These are phyloP conservation scores for Habropoda laboriosa DNA, from an alignment of 1,140 invertebrate genomes.

Conservation along the genomic window DNA sequence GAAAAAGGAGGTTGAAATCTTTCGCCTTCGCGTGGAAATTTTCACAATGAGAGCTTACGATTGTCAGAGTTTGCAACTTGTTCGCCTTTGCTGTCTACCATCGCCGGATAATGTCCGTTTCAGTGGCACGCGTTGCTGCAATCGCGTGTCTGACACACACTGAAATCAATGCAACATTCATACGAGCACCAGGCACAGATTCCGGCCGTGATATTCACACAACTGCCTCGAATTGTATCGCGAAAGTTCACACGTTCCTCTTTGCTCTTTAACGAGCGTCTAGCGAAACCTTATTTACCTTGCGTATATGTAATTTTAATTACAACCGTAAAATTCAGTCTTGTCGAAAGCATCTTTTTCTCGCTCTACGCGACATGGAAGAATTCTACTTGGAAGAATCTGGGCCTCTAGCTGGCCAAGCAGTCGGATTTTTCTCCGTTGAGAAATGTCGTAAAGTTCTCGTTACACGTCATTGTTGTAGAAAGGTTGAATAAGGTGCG, in stretches of 20 bases:
- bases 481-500: conserved; percentile 55
- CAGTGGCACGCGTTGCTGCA: conserved; percentile 15
- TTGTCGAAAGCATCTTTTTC: no score
- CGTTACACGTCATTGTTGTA: conserved; percentile 61
- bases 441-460: conserved; percentile 57
- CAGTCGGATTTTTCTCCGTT: conserved; percentile 24
- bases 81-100: no score
- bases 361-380: no score
- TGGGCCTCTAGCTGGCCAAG: conserved; percentile 43
- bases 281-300: no score
- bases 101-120: conserved; percentile 32
- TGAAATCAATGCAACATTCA: conserved; percentile 29
- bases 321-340: no score
- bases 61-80: conserved; percentile 33
- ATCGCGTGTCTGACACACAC: conserved; percentile 30
- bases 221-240: neutral
- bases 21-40: conserved; percentile 2
- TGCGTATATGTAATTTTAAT: no score
- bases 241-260: neutral
- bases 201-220: conserved; percentile 7
- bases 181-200: neutral
- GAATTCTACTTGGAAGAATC: neutral
- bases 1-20: neutral
- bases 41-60: conserved; percentile 11
- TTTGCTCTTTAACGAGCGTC: neutral